Percentiles rank a stretch among this genome's conserved stretches.
phyloP scores from a whole-genome alignment of 2,113 vertebrate genomes.

The Sinosuthora webbiana region DNA sequence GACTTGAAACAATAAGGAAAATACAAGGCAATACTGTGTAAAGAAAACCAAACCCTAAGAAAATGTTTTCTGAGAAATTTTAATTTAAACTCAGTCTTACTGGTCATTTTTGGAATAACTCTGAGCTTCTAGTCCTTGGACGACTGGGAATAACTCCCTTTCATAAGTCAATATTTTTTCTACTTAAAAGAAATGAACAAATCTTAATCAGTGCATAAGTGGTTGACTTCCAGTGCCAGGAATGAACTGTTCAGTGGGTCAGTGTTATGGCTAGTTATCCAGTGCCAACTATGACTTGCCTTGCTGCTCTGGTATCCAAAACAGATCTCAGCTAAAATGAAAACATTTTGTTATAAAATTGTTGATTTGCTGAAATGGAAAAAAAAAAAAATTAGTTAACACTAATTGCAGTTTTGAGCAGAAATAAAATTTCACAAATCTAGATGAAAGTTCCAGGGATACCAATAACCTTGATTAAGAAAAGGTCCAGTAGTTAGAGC shows the following conservation, averaged over 20 bases:
- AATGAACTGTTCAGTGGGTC: not conserved
- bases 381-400: not conserved
- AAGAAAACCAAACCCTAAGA: not conserved
- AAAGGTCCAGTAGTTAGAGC: not conserved
- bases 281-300: not conserved
- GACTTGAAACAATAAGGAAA: not conserved
- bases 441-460: not conserved
- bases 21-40: not conserved
- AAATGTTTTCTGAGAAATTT: not conserved
- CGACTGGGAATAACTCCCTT: not conserved
- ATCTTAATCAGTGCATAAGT: not conserved
- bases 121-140: not conserved
- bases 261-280: not conserved
- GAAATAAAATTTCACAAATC: not conserved
- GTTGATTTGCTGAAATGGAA: not conserved
- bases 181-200: not conserved
- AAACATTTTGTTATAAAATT: not conserved
- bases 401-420: not conserved
- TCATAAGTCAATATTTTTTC: not conserved
- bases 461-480: not conserved
- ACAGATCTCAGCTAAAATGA: not conserved
- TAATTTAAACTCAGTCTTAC: not conserved
- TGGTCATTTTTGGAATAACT: not conserved
- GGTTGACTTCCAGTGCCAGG: not conserved
- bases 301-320: not conserved